Evolutionary conservation across 2,113 vertebrate species (phyloP).

Genomic region (Brachypodius melanocephalos): DNA sequence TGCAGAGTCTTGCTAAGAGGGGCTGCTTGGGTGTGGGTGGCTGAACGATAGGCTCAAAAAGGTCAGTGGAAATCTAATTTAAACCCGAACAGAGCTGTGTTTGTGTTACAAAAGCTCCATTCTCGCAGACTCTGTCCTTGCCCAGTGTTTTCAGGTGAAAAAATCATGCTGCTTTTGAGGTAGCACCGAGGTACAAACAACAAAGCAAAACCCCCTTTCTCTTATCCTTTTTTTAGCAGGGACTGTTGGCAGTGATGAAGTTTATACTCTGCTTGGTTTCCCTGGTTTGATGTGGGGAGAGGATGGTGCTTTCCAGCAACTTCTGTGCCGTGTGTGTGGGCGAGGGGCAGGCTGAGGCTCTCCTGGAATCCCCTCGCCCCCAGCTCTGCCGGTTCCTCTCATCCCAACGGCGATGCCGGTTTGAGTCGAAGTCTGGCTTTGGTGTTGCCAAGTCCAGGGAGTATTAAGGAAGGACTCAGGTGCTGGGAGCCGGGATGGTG

Average conservation of each 20-base stretch:
- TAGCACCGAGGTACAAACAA: not conserved
- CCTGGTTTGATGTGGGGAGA: not conserved
- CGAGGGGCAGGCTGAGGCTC: not conserved
- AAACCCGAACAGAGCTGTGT: not conserved
- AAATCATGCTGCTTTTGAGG: not conserved
- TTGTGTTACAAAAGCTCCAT: not conserved
- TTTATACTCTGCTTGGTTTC: not conserved
- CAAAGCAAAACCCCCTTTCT: not conserved
- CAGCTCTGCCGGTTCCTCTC: not conserved
- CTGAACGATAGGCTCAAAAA: not conserved
- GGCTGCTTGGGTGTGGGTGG: not conserved
- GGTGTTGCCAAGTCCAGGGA: not conserved
- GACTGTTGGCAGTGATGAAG: not conserved
- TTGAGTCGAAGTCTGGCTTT: not conserved
- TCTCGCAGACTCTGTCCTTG: not conserved
- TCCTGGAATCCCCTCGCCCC: not conserved
- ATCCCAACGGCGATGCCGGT: rapidly evolving
- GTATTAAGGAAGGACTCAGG: not conserved
- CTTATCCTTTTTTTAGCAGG: not conserved
- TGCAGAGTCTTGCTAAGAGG: not conserved
- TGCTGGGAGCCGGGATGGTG: rapidly evolving
- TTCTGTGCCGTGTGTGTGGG: not conserved
- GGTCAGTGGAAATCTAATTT: not conserved
- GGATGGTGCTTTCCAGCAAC: slow-evolving; percentile 28
- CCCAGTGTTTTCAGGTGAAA: not conserved